A percentile compares a stretch with the other conserved stretches of the same genome.
Evolutionary conservation across 2,888 invertebrate genomes (phyloP).

Genomic region (Catocala nupta): DNA sequence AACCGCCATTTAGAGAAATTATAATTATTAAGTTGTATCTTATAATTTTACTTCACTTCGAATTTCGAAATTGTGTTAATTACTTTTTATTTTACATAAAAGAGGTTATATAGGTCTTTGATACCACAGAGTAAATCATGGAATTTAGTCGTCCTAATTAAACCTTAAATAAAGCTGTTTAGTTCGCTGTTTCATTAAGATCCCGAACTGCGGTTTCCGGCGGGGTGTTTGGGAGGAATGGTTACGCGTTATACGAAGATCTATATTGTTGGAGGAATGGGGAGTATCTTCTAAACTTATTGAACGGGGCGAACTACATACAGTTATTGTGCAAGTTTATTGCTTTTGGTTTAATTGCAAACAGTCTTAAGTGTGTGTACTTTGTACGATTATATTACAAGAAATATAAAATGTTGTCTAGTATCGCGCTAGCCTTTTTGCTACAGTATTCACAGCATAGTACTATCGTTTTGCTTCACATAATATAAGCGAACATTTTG

Average conservation of each 20-base stretch:
- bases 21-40: too few relatives aligned
- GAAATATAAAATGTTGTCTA: too few relatives aligned
- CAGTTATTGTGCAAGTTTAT: conserved; percentile 1
- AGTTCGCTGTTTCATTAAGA: conserved; percentile 19
- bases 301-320: conserved; percentile 3
- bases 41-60: too few relatives aligned
- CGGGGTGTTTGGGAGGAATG: not conserved
- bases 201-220: not conserved
- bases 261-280: not conserved
- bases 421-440: too few relatives aligned
- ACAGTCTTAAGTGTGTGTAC: not conserved
- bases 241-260: conserved; percentile 5
- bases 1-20: too few relatives aligned
- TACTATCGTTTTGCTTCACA: too few relatives aligned
- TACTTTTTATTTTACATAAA: too few relatives aligned
- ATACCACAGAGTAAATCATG: conserved; percentile 3
- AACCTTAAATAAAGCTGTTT: conserved; percentile 15
- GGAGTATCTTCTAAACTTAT: conserved; percentile 8
- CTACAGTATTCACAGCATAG: too few relatives aligned
- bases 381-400: not conserved
- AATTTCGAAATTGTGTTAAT: too few relatives aligned
- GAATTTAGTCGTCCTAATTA: conserved; percentile 12
- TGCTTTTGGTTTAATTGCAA: not conserved
- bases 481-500: too few relatives aligned
- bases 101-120: too few relatives aligned